Evolutionary conservation across 2,888 invertebrate species (phyloP), one percentile per base, ranked within the genome.

Genomic region (Zaprionus bogoriensis): DNA sequence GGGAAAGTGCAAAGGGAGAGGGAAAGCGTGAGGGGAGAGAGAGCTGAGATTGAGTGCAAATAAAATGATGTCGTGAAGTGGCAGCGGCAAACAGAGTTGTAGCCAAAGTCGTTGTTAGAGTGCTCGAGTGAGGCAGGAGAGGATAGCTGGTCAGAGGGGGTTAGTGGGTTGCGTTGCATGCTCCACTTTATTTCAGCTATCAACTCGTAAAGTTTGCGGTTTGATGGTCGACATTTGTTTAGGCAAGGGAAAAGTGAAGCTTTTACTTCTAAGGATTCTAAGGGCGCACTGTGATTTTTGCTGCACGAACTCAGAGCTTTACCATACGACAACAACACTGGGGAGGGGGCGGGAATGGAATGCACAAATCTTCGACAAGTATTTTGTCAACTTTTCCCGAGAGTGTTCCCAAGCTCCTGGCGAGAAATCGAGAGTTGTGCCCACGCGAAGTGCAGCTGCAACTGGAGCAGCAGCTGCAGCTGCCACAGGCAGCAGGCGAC

Each of bases 51-150:
- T 83, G 86, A 83, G 83, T 83, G 83, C 83, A 83, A 83, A 83
- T 83, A 85, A 83, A 83, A 83, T 85, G 83, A 85, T 85, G 85
- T 77, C 80, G 69, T 82, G 80, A 85, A 82, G 81, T 79, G 79
- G 76, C 60, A 75, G 74, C 41, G 51, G 57, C 51, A 53, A 55
- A 46, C 53, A 50, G 53, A 60, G 53, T 63, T 52, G 61, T 67
- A 52, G 55, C 41, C 7, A 17, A 44, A 45, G 42, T 52, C 58
- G 42, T 28, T 44, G n/a, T 48, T 28, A 25, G 32, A 23, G 32
- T 20, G 57, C 61, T 14, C n/a, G 25, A 27, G 12, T 41, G 20
- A 20, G 7, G 4, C 5, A 39, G 39, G 23, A 28, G 45, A n/a
- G 20, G 30, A 23, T 3, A 32, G 51, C n/a, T n/a, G 3, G 27